phyloP scores from a whole-genome alignment of 2,888 invertebrate species.

The Itoplectis maculator region DNA sequence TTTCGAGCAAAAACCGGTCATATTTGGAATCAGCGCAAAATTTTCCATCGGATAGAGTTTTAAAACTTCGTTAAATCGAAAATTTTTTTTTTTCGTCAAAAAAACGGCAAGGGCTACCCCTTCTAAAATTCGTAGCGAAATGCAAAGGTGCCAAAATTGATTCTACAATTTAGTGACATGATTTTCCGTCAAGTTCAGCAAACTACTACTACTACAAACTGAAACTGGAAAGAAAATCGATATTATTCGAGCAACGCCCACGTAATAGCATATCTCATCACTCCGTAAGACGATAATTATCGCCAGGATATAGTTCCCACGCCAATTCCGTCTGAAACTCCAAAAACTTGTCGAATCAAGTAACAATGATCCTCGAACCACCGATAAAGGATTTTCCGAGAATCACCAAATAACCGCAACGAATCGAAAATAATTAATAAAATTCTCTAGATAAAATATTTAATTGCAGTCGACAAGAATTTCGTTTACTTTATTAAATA shows the following conservation, averaged over 20 bases:
- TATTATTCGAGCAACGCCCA: conserved; percentile 3
- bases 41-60: no score
- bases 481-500: background rate
- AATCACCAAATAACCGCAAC: background rate
- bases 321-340: background rate
- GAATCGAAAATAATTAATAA: background rate
- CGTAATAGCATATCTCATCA: conserved; percentile 13
- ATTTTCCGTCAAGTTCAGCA: background rate
- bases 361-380: background rate
- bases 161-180: no score
- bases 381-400: background rate
- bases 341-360: background rate
- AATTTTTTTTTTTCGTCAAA: no score
- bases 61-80: no score
- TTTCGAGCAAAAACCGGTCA: no score
- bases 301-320: conserved; percentile 40
- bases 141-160: no score
- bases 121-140: background rate
- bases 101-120: no score
- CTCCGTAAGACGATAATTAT: conserved; percentile 35
- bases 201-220: no score
- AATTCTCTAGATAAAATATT: background rate
- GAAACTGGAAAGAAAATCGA: conserved; percentile 38
- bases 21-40: no score
- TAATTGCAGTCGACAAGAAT: background rate